These are phyloP conservation scores for Coelogynopora nodosa DNA, from an alignment of 2,888 invertebrate species.

Conservation along the genomic window DNA sequence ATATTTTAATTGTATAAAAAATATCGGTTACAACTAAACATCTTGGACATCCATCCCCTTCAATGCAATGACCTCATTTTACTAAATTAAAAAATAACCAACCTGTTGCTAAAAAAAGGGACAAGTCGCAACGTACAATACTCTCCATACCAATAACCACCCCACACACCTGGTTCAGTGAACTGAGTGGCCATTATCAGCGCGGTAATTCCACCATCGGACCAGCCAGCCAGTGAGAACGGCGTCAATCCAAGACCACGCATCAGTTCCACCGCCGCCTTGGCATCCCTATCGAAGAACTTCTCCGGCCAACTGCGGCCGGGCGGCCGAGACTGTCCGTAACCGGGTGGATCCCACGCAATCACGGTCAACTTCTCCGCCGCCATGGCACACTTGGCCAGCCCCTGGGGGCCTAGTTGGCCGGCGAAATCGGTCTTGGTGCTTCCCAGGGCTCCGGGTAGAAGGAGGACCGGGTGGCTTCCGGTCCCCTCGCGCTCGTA, in stretches of 20 bases:
- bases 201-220: conserved; percentile 78
- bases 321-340: conserved; percentile 78
- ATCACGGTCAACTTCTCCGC: conserved; percentile 60
- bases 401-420: not conserved
- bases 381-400: conserved; percentile 58
- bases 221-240: conserved; percentile 80
- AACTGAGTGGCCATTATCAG: conserved; percentile 69
- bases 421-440: conserved; percentile 75
- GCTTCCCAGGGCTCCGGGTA: conserved; percentile 64
- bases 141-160: conserved; percentile 70
- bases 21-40: too few species aligned
- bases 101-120: too few species aligned
- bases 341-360: conserved; percentile 74
- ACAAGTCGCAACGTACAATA: too few species aligned
- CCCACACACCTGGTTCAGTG: conserved; percentile 61
- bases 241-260: conserved; percentile 62
- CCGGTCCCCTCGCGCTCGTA: conserved; percentile 68
- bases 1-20: too few species aligned
- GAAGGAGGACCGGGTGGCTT: conserved; percentile 64
- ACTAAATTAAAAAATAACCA: too few species aligned
- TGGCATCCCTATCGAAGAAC: conserved; percentile 74
- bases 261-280: conserved; percentile 71
- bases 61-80: too few species aligned
- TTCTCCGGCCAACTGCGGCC: conserved; percentile 70
- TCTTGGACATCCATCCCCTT: too few species aligned